A percentile compares a stretch with the other conserved stretches of the same genome.
These are phyloP conservation scores for Diarsia mendica DNA, from an alignment of 2,888 invertebrate species.

Conservation along the genomic window DNA sequence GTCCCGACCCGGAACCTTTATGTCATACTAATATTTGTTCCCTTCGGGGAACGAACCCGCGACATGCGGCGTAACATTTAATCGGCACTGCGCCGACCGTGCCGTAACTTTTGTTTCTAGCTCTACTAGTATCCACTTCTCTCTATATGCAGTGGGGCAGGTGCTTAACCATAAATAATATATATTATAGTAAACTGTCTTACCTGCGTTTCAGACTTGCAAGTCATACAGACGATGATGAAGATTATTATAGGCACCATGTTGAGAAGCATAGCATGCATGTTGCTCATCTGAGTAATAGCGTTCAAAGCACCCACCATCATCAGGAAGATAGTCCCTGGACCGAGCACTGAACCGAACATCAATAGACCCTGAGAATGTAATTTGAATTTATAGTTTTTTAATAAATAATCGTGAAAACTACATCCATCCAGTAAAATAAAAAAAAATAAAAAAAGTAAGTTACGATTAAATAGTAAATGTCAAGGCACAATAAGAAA, in stretches of 20 bases:
- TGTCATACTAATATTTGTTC: not conserved
- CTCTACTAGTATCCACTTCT: not conserved
- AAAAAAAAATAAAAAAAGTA: not conserved
- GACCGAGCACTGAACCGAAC: conserved; percentile 94
- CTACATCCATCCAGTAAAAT: not conserved
- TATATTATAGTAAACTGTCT: not conserved
- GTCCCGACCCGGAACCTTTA: not conserved
- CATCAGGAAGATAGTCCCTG: conserved; percentile 96
- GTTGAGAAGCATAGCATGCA: conserved; percentile 92
- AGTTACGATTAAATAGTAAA: not conserved
- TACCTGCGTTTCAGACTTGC: conserved; percentile 92
- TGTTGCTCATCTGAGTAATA: conserved; percentile 93
- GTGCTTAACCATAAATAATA: not conserved
- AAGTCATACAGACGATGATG: conserved; percentile 92
- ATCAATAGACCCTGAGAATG: conserved; percentile 90
- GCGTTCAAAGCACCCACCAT: conserved; percentile 95
- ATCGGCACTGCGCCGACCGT: no score
- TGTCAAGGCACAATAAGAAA: not conserved
- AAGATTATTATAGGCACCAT: conserved; percentile 92
- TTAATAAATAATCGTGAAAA: not conserved
- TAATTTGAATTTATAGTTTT: not conserved
- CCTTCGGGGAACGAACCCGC: not conserved
- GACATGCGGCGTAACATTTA: no score
- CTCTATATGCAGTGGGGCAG: not conserved
- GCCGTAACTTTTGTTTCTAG: not conserved